These are phyloP conservation scores for Cactoblastis cactorum DNA, from an alignment of 2,888 invertebrate species.

Conservation along the genomic window DNA sequence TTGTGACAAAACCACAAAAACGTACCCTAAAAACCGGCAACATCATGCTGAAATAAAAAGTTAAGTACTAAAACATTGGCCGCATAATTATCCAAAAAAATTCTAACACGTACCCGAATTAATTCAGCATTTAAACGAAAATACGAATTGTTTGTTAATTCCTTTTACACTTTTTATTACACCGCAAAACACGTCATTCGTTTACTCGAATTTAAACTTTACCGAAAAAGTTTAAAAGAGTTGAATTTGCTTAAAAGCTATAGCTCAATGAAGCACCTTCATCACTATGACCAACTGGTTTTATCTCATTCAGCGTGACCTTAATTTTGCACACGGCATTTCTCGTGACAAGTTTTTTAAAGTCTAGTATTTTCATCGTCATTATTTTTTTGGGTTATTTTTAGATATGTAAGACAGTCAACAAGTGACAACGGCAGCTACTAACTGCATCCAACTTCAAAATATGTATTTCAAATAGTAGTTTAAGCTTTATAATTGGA, in stretches of 20 bases:
- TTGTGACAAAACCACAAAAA: too few relatives aligned
- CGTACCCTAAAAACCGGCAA: too few relatives aligned
- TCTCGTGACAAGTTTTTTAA: slow-evolving; percentile 16
- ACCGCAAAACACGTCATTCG: background rate
- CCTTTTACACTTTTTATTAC: background rate
- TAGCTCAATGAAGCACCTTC: slow-evolving; percentile 20
- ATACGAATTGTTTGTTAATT: slow-evolving; percentile 11
- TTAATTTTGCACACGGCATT: slow-evolving; percentile 37
- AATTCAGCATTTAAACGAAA: slow-evolving; percentile 8
- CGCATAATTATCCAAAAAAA: slow-evolving; percentile 4
- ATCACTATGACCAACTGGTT: slow-evolving; percentile 28
- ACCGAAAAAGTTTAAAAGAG: background rate
- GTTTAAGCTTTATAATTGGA: too few relatives aligned
- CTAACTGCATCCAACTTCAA: too few relatives aligned
- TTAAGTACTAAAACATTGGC: background rate
- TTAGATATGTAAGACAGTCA: too few relatives aligned
- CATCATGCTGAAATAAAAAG: too few relatives aligned
- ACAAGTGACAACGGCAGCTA: too few relatives aligned
- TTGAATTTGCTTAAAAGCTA: slow-evolving; percentile 5
- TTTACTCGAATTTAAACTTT: slow-evolving; percentile 6
- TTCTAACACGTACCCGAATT: slow-evolving; percentile 1
- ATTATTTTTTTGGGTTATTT: too few relatives aligned
- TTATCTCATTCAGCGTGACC: slow-evolving; percentile 37
- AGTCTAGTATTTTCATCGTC: background rate
- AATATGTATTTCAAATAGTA: too few relatives aligned